Evolutionary conservation across 2,113 vertebrate species (phyloP).

Genomic region (Daboia siamensis): DNA sequence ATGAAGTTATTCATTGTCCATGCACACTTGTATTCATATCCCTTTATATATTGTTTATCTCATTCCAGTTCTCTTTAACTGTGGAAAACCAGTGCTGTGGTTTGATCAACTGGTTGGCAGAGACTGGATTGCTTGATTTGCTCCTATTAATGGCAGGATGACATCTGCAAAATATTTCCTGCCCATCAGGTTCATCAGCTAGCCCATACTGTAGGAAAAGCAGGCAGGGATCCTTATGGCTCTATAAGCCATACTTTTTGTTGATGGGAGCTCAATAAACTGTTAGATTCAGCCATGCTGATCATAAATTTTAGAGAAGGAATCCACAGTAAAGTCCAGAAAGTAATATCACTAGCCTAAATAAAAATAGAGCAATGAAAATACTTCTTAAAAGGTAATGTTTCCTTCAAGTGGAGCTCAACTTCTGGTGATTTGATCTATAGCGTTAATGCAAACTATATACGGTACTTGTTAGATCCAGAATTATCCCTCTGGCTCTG

Average conservation of each 20-base stretch:
- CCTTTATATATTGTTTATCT: not conserved
- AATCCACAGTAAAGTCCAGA: not conserved
- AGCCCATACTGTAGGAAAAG: not conserved
- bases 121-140: not conserved
- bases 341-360: not conserved
- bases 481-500: too few species aligned
- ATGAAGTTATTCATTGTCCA: not conserved
- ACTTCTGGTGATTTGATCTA: not conserved
- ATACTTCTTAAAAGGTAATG: not conserved
- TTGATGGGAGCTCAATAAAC: not conserved
- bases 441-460: not conserved
- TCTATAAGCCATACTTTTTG: not conserved
- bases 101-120: not conserved
- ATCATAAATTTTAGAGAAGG: not conserved
- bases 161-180: not conserved
- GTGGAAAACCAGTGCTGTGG: not conserved
- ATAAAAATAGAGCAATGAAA: not conserved
- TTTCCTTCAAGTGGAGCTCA: not conserved
- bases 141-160: not conserved
- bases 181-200: too few species aligned
- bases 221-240: not conserved
- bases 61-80: not conserved
- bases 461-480: too few species aligned
- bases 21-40: not conserved
- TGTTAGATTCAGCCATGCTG: not conserved